Percentiles rank a stretch among this genome's conserved stretches.
phyloP scores from a whole-genome alignment of 2,113 vertebrate species.

The Ginglymostoma cirratum region DNA sequence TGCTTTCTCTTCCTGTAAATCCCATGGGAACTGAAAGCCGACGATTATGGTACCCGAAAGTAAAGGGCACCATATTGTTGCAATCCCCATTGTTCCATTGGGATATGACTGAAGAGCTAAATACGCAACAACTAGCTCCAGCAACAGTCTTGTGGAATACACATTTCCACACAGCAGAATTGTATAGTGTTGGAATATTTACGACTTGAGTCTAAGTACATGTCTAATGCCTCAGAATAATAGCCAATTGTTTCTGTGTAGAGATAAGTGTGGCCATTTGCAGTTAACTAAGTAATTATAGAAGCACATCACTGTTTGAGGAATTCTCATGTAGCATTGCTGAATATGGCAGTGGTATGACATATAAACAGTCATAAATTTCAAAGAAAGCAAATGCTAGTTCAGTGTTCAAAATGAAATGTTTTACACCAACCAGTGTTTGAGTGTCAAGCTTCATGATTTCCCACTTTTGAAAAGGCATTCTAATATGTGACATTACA shows the following conservation, averaged over 20 bases:
- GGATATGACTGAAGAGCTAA: not conserved
- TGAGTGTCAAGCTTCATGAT: not conserved
- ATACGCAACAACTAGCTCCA: not conserved
- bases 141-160: not conserved
- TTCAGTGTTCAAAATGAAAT: not conserved
- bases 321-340: not conserved
- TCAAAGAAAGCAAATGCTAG: not conserved
- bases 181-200: not conserved
- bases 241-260: not conserved
- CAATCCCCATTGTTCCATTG: not conserved
- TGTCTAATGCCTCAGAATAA: not conserved
- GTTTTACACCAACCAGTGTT: not conserved
- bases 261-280: not conserved
- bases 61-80: not conserved
- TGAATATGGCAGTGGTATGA: not conserved
- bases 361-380: not conserved
- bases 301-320: not conserved
- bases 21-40: not conserved
- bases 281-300: not conserved
- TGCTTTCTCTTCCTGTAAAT: not conserved
- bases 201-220: not conserved
- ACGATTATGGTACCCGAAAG: not conserved
- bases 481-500: not conserved
- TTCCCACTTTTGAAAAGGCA: not conserved
- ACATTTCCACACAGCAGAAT: not conserved